Percentiles rank a stretch among this genome's conserved stretches.
Evolutionary conservation across 2,113 vertebrate species (phyloP).

Genomic region (Parotia lawesii): DNA sequence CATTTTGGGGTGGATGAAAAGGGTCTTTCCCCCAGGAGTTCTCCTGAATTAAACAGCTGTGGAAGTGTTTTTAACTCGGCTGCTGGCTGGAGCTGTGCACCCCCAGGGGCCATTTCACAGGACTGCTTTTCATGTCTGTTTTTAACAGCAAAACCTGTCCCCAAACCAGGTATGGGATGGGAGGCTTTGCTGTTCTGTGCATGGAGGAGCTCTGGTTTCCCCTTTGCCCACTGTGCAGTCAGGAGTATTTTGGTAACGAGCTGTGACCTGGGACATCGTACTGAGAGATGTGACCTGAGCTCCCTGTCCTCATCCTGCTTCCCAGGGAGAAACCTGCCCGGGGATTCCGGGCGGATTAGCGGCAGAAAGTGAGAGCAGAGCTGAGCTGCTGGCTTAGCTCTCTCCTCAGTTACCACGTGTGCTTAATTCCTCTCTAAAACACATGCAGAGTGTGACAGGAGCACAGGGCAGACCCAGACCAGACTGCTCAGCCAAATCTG

Average conservation of each 20-base stretch:
- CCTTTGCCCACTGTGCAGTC: fast-evolving
- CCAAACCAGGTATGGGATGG: neutral
- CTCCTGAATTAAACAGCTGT: neutral
- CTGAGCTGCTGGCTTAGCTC: neutral
- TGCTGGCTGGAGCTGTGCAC: neutral
- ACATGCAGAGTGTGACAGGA: fast-evolving
- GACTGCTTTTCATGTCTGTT: neutral
- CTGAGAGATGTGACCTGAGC: neutral
- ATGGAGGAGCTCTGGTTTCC: neutral
- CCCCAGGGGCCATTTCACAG: neutral
- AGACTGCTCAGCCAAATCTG: neutral
- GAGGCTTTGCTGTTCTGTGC: neutral
- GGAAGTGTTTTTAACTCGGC: fast-evolving
- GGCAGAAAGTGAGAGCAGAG: neutral
- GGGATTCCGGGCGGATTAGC: fast-evolving
- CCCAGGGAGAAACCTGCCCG: neutral
- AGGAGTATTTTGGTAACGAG: neutral
- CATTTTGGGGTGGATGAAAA: neutral
- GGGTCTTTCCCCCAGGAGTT: neutral
- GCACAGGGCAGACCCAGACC: neutral
- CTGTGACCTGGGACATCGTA: fast-evolving
- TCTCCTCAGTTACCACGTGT: neutral
- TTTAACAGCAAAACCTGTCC: neutral
- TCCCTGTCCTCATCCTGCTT: neutral
- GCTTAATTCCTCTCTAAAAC: neutral